Evolutionary conservation across 92 coral and sea anemone genomes (phyloP), one percentile per base, ranked within the genome.

Genomic region (Epizoanthus scotinus): DNA sequence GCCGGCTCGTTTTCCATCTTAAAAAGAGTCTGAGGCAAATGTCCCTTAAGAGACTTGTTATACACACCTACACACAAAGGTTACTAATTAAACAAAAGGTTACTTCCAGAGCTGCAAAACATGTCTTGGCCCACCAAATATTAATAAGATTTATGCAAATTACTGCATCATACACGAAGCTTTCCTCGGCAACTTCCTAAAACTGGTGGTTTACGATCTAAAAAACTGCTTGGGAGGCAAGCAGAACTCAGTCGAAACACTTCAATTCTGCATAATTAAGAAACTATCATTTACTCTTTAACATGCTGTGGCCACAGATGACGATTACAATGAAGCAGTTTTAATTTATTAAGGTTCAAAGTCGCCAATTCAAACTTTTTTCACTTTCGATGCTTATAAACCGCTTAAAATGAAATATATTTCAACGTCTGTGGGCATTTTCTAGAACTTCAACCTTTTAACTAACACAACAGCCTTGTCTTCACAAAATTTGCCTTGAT

Each of bases 151-250:
- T 70, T 70, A 70, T 70, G 60, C 75, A 70, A 70, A 70, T 70
- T 24, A 21, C 59, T 47, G 75, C 75, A 68, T 34, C 50, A 19
- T 38, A 44, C 73, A 68, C 57, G 56, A 68, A 68, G 73, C 73
- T 68, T 70, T 21, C 75, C 59, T 70, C 59, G 57, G 75, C 75
- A 70, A 70, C 75, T 47, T 70, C 75, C 34, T 70, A n/a, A 70
- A 49, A 44, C 36, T 20, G 21, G 75, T 68, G 73, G 73, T 68
- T 68, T 19, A 18, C 56, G 57, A 68, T 9, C 29, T 68, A 68
- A 19, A 68, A 68, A 68, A 36, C 3, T 40, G 73, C 73, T 42
- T 68, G 73, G 73, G 73, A 42, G 73, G 73, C 73, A 68, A 42
- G 73, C 73, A 68, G 73, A 68, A 68, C 57, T 42, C 73, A 42